Evolutionary conservation across 2,888 invertebrate genomes (phyloP).

Genomic region (Willowsia nigromaculata): DNA sequence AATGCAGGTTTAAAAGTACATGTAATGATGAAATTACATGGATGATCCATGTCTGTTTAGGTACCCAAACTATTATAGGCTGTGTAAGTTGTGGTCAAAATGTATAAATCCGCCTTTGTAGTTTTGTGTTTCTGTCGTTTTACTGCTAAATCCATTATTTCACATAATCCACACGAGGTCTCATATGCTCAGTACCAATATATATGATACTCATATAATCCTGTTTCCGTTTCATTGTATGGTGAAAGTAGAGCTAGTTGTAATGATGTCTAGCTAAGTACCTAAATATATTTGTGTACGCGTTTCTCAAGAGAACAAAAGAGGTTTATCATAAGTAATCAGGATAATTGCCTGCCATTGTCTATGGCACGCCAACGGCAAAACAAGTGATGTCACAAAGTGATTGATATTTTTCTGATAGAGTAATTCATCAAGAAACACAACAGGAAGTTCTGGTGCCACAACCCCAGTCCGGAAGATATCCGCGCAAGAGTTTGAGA

Average conservation of each 20-base stretch:
- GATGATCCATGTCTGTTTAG: not conserved
- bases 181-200: no score
- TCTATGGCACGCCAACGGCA: not conserved
- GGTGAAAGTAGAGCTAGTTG: not conserved
- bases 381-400: conserved; percentile 51
- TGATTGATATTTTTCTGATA: conserved; percentile 71
- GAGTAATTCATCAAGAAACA: conserved; percentile 69
- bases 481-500: conserved; percentile 97
- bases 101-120: no score
- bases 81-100: no score
- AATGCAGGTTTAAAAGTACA: not conserved
- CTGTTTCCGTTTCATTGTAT: not conserved
- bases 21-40: not conserved
- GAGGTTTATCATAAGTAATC: conserved; percentile 48
- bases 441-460: conserved; percentile 82
- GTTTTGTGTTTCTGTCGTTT: no score
- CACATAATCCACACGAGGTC: no score
- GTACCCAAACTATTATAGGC: not conserved
- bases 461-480: conserved; percentile 96
- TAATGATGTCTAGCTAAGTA: not conserved
- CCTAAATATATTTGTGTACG: not conserved
- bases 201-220: no score
- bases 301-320: not conserved
- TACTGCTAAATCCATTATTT: no score
- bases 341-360: conserved; percentile 64